phyloP scores from a whole-genome alignment of 2,797 vertebrate genomes.

The Gila robusta region DNA sequence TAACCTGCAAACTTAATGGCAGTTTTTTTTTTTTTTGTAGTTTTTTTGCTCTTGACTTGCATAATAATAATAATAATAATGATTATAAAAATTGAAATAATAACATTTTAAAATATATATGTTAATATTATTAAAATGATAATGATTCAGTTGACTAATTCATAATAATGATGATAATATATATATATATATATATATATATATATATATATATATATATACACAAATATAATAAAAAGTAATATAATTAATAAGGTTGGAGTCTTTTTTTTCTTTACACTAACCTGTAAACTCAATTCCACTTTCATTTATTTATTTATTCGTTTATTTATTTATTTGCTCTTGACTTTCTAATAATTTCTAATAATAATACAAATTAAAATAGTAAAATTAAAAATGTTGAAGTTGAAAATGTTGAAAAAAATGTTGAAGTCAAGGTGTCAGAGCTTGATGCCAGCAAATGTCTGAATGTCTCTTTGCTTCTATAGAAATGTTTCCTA shows the following conservation, averaged over 20 bases:
- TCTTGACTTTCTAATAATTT: neutral
- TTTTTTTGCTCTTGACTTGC: too few relatives aligned
- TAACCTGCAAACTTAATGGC: too few relatives aligned
- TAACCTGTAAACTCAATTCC: neutral
- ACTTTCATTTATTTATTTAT: neutral
- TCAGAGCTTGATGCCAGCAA: neutral
- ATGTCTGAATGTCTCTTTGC: neutral
- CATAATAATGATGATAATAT: neutral
- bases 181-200: too few relatives aligned
- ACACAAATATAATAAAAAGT: neutral
- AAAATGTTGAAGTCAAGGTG: neutral
- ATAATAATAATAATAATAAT: neutral
- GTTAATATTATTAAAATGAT: too few relatives aligned
- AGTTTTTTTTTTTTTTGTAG: too few relatives aligned
- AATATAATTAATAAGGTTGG: too few relatives aligned
- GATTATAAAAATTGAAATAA: neutral
- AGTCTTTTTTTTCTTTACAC: neutral
- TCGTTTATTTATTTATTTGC: neutral
- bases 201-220: too few relatives aligned
- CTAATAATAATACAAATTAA: neutral
- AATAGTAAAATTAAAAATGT: neutral
- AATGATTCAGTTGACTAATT: neutral
- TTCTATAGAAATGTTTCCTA: neutral
- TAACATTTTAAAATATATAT: too few relatives aligned
- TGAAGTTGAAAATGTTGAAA: neutral